Base-by-base conservation (phyloP, 2,113 vertebrate species). In the Telmatochromis sp. region DNA sequence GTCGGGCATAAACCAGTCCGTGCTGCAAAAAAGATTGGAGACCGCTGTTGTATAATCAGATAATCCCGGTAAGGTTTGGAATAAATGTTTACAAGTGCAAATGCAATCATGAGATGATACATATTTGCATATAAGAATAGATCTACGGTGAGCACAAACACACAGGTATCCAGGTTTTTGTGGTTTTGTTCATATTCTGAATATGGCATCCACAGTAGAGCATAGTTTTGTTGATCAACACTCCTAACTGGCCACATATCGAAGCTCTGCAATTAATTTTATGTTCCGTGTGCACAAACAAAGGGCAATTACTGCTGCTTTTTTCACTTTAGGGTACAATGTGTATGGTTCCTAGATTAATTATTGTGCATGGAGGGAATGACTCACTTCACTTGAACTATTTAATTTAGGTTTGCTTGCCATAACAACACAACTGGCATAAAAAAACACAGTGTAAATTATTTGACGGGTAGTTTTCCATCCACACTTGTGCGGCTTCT, bases 1-100 rank as follows among this genome's bases (percentile, higher is more conserved):
- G 45, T 47, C 14, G n/a, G 4, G 45, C 45, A 47, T 0, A 47
- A 47, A 47, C 45, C 7, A 0, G 1, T 47, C 45, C 0, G 0
- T 47, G 45, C 0, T 0, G 45, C 45, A 47, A 47, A 47, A 47
- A 17, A 17, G 45, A 2, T 47, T 47, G 45, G 45, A 1, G 7
- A 47, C 14, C 7, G 1, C 45, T 47, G 45, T 47, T 47, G 45
- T 47, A 7, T 40, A 26, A 26, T 21, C n/a, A 11, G 63, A 37
- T 21, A 14, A 68, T 57, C 54, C 11, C 7, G 4, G 19, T 17
- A 40, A 8, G 63, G 9, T 40, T 12, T 68, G 35, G 23, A 68
- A 40, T 23, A 13, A n/a, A 40, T 68, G 7, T n/a, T 65, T 65
- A 68, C n/a, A 21, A 23, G 12, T 23, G n/a, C 35, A 42, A 21